phyloP scores from a whole-genome alignment of 2,797 vertebrate species.

The Kryptolebias ocellatus region DNA sequence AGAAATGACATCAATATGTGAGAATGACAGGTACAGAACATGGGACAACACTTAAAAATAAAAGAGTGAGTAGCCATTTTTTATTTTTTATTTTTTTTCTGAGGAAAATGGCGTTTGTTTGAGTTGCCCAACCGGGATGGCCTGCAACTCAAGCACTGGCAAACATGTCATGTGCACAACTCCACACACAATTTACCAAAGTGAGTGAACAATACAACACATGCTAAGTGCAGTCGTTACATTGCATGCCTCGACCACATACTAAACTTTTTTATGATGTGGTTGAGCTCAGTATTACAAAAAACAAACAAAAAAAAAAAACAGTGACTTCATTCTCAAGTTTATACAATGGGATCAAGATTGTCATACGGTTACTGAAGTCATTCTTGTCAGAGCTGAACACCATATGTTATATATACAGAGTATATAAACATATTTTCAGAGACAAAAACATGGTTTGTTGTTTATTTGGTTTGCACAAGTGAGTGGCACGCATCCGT shows the following conservation, averaged over 20 bases:
- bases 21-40: slow-evolving; percentile 80
- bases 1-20: slow-evolving; percentile 81
- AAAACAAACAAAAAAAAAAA: slow-evolving; percentile 45
- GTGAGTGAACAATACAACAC: slow-evolving; percentile 91
- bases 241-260: slow-evolving; percentile 89
- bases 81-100: background rate
- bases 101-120: slow-evolving; percentile 95
- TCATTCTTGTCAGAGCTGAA: slow-evolving; percentile 66
- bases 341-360: slow-evolving; percentile 86
- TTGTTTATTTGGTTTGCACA: slow-evolving; percentile 62
- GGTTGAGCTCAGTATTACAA: slow-evolving; percentile 61
- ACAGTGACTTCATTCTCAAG: slow-evolving; percentile 69
- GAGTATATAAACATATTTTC: slow-evolving; percentile 82
- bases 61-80: slow-evolving; percentile 88
- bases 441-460: slow-evolving; percentile 49
- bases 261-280: slow-evolving; percentile 63
- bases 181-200: slow-evolving; percentile 87
- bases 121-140: slow-evolving; percentile 88
- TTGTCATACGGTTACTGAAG: slow-evolving; percentile 68
- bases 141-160: slow-evolving; percentile 94
- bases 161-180: slow-evolving; percentile 88
- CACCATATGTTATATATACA: slow-evolving; percentile 81
- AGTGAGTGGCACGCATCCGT: slow-evolving; percentile 83
- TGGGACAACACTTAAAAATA: slow-evolving; percentile 78
- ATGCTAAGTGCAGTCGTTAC: slow-evolving; percentile 94